Percentiles rank a stretch among this genome's conserved stretches.
Evolutionary conservation across 2,888 invertebrate genomes (phyloP).

Genomic region (Amblyteles armatorius): DNA sequence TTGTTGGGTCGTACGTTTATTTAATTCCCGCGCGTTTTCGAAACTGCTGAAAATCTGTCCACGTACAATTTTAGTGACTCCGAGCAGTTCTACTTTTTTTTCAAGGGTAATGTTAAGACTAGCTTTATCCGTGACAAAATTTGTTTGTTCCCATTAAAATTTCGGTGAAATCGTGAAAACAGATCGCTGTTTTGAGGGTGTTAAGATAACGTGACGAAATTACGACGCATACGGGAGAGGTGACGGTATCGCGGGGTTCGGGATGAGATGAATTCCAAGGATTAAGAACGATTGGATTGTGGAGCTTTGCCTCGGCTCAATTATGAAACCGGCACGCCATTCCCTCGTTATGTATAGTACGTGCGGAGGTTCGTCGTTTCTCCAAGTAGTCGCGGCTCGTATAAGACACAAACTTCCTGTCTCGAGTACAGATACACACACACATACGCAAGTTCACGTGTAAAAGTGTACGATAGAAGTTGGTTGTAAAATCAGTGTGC

Average conservation of each 20-base stretch:
- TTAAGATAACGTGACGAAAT: slow-evolving; percentile 15
- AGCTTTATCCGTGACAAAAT: background rate
- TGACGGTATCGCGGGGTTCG: slow-evolving; percentile 55
- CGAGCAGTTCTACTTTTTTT: background rate
- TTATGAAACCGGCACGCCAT: slow-evolving; percentile 83
- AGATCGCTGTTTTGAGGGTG: background rate
- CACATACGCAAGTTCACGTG: background rate
- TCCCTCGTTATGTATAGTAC: slow-evolving; percentile 82
- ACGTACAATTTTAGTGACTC: background rate
- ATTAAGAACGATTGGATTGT: slow-evolving; percentile 84
- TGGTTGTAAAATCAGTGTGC: slow-evolving; percentile 83
- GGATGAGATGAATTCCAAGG: slow-evolving; percentile 81
- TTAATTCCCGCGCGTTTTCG: no score
- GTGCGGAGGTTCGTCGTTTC: slow-evolving; percentile 55
- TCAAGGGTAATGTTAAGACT: background rate
- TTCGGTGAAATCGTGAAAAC: slow-evolving; percentile 9
- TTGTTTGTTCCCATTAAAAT: background rate
- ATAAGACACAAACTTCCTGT: slow-evolving; percentile 20
- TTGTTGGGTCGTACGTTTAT: no score
- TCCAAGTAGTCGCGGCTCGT: slow-evolving; percentile 45
- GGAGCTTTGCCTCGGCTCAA: slow-evolving; percentile 79
- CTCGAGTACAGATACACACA: slow-evolving; percentile 28
- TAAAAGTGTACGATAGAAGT: slow-evolving; percentile 41
- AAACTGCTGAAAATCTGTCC: no score
- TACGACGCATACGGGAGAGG: slow-evolving; percentile 1